phyloP scores from a whole-genome alignment of 2,888 invertebrate species.

The Torymus tubicola region DNA sequence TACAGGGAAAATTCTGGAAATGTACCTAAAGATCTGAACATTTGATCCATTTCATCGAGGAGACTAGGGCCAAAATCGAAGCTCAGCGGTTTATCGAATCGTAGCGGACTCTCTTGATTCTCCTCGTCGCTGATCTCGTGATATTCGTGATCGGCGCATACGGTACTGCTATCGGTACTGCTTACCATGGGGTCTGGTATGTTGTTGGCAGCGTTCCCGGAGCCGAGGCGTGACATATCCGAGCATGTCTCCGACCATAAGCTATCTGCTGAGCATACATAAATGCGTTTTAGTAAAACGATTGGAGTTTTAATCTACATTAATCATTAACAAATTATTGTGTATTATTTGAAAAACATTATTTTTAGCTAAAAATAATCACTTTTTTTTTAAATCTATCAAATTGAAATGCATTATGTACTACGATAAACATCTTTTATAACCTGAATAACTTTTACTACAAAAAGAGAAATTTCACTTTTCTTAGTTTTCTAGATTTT shows the following conservation, averaged over 20 bases:
- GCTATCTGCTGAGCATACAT: conserved; percentile 64
- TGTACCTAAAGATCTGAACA: conserved; percentile 82
- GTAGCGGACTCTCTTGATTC: conserved; percentile 77
- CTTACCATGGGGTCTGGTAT: conserved; percentile 67
- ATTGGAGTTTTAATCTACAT: no score
- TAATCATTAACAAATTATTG: no score
- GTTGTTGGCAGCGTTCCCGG: conserved; percentile 63
- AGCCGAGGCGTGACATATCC: conserved; percentile 69
- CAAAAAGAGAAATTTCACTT: no score
- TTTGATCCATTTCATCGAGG: conserved; percentile 92
- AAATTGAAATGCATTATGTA: no score
- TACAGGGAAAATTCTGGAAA: background rate
- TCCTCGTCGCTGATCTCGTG: conserved; percentile 91
- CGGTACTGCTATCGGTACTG: conserved; percentile 60
- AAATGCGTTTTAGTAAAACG: no score
- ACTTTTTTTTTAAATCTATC: no score
- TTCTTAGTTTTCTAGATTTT: no score
- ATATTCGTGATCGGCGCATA: conserved; percentile 83
- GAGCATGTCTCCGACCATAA: conserved; percentile 72
- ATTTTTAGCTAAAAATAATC: no score
- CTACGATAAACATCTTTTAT: no score
- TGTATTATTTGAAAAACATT: no score
- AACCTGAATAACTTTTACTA: no score
- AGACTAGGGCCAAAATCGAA: conserved; percentile 92
- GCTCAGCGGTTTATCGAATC: conserved; percentile 77